Conservation (phyloP, 1,140 invertebrate genomes). For the Lysiphlebus fabarum region DNA sequence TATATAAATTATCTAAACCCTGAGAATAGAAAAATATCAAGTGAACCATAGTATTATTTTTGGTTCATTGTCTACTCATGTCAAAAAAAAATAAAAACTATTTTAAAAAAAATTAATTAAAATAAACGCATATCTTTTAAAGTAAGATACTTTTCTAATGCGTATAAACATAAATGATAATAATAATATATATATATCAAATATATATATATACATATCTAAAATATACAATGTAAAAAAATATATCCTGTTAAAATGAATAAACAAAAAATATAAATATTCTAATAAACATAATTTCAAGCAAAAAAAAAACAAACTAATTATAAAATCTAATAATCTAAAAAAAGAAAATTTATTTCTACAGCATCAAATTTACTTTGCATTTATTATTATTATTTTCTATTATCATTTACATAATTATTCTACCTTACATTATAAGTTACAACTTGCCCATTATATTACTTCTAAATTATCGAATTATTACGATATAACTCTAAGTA, state of each 20-base stretch:
- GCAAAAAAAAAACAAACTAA: conserved; percentile 3
- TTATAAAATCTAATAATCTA: background rate
- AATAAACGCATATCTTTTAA: conserved; percentile 3
- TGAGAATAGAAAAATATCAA: no score
- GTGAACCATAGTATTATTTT: no score
- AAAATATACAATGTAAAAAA: conserved; percentile 28
- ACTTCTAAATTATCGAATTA: conserved; percentile 40
- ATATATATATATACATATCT: conserved; percentile 30
- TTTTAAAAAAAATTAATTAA: background rate
- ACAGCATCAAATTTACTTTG: conserved; percentile 55
- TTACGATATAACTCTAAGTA: conserved; percentile 45
- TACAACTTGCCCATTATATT: conserved; percentile 53
- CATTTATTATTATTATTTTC: conserved; percentile 54
- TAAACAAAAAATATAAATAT: conserved; percentile 19
- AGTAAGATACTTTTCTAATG: conserved; percentile 41
- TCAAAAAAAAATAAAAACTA: conserved; percentile 9
- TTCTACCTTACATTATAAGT: conserved; percentile 51
- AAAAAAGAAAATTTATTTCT: conserved; percentile 36
- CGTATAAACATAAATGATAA: conserved; percentile 26
- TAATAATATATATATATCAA: conserved; percentile 38
- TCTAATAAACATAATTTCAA: background rate
- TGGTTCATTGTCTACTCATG: background rate
- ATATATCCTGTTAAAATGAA: conserved; percentile 37
- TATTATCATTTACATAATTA: conserved; percentile 49
- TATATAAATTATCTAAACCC: no score